These are phyloP conservation scores for Grammomys dolichurus DNA, from an alignment of 2,113 vertebrate genomes.

Conservation along the genomic window DNA sequence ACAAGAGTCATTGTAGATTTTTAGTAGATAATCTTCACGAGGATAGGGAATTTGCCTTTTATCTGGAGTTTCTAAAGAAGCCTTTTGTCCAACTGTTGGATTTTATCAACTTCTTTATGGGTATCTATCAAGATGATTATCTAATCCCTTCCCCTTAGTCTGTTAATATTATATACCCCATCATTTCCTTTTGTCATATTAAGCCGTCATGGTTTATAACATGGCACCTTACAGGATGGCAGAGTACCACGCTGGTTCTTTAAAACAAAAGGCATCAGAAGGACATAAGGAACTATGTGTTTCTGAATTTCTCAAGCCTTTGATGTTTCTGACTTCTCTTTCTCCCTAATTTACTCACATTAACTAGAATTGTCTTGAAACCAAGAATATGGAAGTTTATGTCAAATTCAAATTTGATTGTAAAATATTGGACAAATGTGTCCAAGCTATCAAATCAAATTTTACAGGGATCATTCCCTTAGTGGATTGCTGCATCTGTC, in stretches of 20 bases:
- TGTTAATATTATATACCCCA: neutral
- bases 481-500: neutral
- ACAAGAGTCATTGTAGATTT: neutral
- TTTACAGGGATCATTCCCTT: neutral
- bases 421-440: constrained; percentile 36
- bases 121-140: neutral
- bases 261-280: neutral
- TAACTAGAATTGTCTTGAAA: neutral
- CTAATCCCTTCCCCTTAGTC: neutral
- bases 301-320: neutral
- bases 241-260: neutral
- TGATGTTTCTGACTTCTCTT: neutral
- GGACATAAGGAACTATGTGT: neutral
- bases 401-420: neutral
- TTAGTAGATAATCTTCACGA: neutral
- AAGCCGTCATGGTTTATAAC: neutral
- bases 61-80: neutral
- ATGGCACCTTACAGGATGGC: neutral
- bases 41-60: neutral
- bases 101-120: neutral
- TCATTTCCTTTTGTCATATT: neutral
- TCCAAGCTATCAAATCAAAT: constrained; percentile 19
- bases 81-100: neutral
- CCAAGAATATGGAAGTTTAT: neutral
- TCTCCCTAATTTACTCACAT: neutral